Base-by-base conservation (phyloP, 2,888 invertebrate species). In the Dermolepida albohirtum region DNA sequence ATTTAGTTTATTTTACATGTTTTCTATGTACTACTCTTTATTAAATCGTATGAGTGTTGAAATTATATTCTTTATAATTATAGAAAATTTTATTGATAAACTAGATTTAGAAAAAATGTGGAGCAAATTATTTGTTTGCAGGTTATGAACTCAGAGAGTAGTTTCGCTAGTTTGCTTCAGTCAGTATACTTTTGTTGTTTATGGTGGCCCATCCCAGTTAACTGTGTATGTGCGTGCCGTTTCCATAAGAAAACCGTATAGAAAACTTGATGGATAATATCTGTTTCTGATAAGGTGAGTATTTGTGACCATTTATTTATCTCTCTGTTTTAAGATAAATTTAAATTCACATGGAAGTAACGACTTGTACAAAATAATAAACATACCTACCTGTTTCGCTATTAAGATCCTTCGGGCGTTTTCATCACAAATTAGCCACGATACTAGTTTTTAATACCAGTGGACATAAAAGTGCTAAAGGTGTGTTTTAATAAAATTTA, bases 151-250 rank as follows among this genome's bases (percentile, higher is more conserved):
- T 16, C 11, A 10, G 14, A 34, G 54, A 57, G 65, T 71, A 63
- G 70, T 69, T 65, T 64, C 68, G 68, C 69, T 66, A 71, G 64
- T 29, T 52, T 27, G 16, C 54, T 52, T 54, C 52, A 65, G 51
- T 41, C 54, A 64, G 65, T 52, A 69, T 69, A 71, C 52, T 74
- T 70, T 72, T 74, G 79, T 82, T 83, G 83, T 83, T 83, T 83
- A 82, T 81, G 82, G 82, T 82, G 82, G 83, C 83, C 83, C 83
- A 83, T 83, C 83, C 83, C 83, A 83, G 83, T 82, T 82, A 77
- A 82, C 82, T 82, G 82, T 82, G 83, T 76, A 82, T 83, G 81
- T 83, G 82, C 81, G 78, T 83, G 83, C 82, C 82, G 81, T 80
- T 78, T 79, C 78, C 79, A 79, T 80, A 81, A 78, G 74, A 74